Percentiles rank a stretch among this genome's conserved stretches.
Conservation (phyloP, 2,888 invertebrate species). For the Pollenia labialis region DNA sequence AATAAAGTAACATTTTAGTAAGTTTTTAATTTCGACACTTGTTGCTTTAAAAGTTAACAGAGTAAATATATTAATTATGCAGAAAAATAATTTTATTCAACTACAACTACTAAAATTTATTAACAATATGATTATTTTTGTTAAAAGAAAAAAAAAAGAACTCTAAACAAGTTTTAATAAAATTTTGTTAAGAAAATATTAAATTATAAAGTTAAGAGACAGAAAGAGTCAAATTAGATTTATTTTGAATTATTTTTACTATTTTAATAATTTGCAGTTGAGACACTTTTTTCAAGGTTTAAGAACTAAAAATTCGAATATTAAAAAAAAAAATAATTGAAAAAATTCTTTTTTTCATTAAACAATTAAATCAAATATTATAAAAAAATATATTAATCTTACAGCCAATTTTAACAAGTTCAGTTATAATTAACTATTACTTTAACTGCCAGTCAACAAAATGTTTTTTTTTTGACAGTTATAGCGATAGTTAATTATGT, state of each 20-base stretch:
- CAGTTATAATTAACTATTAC: too few species aligned
- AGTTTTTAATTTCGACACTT: neutral
- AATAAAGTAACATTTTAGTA: too few species aligned
- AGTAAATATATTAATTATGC: neutral
- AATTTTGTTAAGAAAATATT: constrained; percentile 8
- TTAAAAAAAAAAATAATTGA: constrained; percentile 10
- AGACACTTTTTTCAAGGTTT: constrained; percentile 78
- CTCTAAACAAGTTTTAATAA: constrained; percentile 14
- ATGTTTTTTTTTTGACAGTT: too few species aligned
- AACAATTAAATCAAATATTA: constrained; percentile 24
- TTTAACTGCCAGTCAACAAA: too few species aligned
- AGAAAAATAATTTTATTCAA: constrained; percentile 42
- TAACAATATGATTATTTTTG: constrained; percentile 23
- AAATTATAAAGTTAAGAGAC: constrained; percentile 22
- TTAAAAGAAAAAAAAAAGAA: constrained; percentile 1
- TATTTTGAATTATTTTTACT: constrained; percentile 63
- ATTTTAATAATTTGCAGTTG: constrained; percentile 78
- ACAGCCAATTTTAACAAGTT: too few species aligned
- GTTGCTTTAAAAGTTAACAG: neutral
- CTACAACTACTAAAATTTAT: constrained; percentile 52
- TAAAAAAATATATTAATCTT: too few species aligned
- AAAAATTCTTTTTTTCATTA: constrained; percentile 34
- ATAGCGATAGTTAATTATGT: too few species aligned
- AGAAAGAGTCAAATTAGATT: constrained; percentile 53
- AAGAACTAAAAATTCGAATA: constrained; percentile 27